Evolutionary conservation across 2,888 invertebrate species (phyloP), one percentile per base, ranked within the genome.

Genomic region (Xanthia togata): DNA sequence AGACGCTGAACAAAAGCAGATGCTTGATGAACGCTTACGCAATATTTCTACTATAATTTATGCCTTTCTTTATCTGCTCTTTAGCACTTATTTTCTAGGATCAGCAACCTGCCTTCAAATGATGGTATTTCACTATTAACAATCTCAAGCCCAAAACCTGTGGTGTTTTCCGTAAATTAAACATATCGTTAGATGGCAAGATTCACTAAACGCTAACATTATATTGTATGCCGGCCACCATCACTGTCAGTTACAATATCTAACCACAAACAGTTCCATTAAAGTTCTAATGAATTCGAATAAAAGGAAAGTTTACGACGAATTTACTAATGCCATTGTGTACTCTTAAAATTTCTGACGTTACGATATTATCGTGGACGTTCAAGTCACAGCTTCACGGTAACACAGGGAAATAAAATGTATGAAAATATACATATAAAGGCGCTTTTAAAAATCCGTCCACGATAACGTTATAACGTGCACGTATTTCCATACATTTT

Each of bases 171-270:
- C 89, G 88, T 91, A 93, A 94, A 94, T 91, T 92, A 93, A 93
- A 93, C 89, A 92, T 93, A 86, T 92, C 81, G 88, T 91, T 91
- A 94, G 93, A 95, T 96, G 96, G 96, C 96, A 96, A 96, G 95
- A 95, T 91, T 94, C 93, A 93, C 92, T 95, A 96, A 96, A 96
- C 96, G 96, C 96, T 96, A 96, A 96, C 96, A 96, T 95, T 94
- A 88, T 90, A 88, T 88, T 88, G 89, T 91, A 91, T 90, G 90
- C 80, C 90, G 89, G 82, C 67, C 74, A 64, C 79, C 72, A 73
- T 73, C 69, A 68, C 60, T 78, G 79, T 82, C 78, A 73, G 79
- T 85, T 82, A 87, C 70, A 82, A 81, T 83, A 85, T 85, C 82
- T 86, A 86, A 83, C 64, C 70, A 84, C 72, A 76, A 76, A 82